Base-by-base conservation (phyloP, 1,140 invertebrate species). In the Zaprionus capensis region DNA sequence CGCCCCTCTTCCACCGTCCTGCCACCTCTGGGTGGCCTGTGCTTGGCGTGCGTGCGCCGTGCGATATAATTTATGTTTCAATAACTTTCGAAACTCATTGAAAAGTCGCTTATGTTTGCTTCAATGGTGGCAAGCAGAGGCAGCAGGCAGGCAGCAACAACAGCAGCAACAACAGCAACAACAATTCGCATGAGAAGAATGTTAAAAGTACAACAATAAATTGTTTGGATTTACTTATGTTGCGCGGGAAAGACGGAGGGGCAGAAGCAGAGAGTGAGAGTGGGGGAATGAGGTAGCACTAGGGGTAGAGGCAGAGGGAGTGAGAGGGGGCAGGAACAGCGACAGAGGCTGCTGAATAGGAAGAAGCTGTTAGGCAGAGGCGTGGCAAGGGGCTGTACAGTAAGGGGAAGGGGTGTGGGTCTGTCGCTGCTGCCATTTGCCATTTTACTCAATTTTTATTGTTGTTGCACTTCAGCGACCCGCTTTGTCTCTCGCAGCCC, bases 401-500 rank as follows among this genome's bases (percentile, higher is more conserved):
- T 7, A 14, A 24, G 12, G 24, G 0, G 20, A 11, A 26, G 24
- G 24, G 24, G 24, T 5, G 24, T 20, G 31, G 5, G 31, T n/a
- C 24, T 41, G 15, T 62, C 57, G 14, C 55, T 44, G 26, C 78
- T 88, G 84, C 84, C 83, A 88, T 87, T 87, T 87, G 84, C 84
- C 84, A 88, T 83, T 87, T 87, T 87, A 88, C 84, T 87, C 84
- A 88, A 88, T 87, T 87, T 88, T 87, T 87, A 84, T 88, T 87
- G 84, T 88, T 88, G 84, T 77, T 87, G 84, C 84, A 87, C 83
- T 87, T 83, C 77, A 83, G 71, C 83, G 80, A 87, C 84, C 83
- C 78, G 75, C 82, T 85, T 84, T 84, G 82, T 84, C 78, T 84
- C 76, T 75, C 65, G 36, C 78, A 31, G 58, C 69, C 38, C 55